Conservation (phyloP, 1,140 invertebrate genomes). For the Euura saliciscinereae region DNA sequence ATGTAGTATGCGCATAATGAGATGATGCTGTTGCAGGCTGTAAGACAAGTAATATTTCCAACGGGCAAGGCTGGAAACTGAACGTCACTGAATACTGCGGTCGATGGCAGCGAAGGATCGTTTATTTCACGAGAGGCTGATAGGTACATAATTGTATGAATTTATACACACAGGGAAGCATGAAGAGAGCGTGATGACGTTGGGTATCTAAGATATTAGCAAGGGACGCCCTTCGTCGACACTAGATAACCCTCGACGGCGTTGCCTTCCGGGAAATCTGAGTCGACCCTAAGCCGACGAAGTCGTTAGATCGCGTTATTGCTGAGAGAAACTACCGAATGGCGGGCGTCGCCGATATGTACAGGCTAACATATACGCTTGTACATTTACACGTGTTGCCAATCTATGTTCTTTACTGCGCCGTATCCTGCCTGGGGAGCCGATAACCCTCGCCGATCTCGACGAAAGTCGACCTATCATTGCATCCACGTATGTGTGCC, state of each 20-base stretch:
- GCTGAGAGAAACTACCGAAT: slow-evolving; percentile 3
- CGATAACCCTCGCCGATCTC: neutral
- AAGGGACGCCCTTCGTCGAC: neutral
- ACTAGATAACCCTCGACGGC: neutral
- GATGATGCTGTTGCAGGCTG: neutral
- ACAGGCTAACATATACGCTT: neutral
- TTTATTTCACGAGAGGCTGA: slow-evolving; percentile 1
- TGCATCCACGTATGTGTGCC: neutral
- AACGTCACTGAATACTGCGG: neutral
- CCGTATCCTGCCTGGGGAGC: neutral
- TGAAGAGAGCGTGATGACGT: neutral
- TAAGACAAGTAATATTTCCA: neutral
- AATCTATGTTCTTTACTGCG: neutral
- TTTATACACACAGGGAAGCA: slow-evolving; percentile 2
- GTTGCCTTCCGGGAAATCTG: neutral
- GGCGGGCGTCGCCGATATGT: neutral
- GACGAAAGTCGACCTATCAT: neutral
- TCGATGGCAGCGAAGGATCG: neutral
- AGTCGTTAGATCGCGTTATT: slow-evolving; percentile 3
- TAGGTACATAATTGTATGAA: slow-evolving; percentile 7
- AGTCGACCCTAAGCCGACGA: neutral
- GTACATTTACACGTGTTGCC: neutral
- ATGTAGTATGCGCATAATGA: neutral
- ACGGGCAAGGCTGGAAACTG: neutral
- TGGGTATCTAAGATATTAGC: neutral